phyloP scores from a whole-genome alignment of 2,113 vertebrate species.

The Mirza zaza region DNA sequence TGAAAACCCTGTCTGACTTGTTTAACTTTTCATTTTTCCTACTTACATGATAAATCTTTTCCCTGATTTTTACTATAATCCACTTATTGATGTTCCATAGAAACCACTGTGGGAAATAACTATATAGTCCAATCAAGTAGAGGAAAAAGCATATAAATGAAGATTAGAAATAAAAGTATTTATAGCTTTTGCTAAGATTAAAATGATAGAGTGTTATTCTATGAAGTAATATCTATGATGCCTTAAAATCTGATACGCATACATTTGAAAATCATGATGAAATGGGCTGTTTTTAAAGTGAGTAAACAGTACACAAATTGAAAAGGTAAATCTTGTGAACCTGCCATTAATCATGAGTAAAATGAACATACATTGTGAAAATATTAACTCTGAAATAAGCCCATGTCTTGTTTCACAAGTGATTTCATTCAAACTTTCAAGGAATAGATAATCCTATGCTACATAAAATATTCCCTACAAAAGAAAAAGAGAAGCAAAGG shows the following conservation, averaged over 20 bases:
- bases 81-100: neutral
- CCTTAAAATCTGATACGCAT: neutral
- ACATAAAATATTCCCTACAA: neutral
- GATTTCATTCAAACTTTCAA: neutral
- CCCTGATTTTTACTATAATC: neutral
- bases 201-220: neutral
- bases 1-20: neutral
- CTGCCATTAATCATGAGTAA: neutral
- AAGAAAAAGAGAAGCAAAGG: neutral
- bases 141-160: neutral
- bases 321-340: neutral
- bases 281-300: neutral
- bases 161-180: neutral
- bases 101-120: neutral
- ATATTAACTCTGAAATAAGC: neutral
- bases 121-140: neutral
- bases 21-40: neutral
- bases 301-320: neutral
- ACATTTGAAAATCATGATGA: neutral
- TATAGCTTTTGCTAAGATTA: neutral
- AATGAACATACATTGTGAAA: neutral
- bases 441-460: neutral
- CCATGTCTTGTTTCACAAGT: neutral
- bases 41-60: neutral
- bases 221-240: neutral